Base-by-base conservation (phyloP, 2,888 invertebrate genomes). In the Dryadula phaetusa region DNA sequence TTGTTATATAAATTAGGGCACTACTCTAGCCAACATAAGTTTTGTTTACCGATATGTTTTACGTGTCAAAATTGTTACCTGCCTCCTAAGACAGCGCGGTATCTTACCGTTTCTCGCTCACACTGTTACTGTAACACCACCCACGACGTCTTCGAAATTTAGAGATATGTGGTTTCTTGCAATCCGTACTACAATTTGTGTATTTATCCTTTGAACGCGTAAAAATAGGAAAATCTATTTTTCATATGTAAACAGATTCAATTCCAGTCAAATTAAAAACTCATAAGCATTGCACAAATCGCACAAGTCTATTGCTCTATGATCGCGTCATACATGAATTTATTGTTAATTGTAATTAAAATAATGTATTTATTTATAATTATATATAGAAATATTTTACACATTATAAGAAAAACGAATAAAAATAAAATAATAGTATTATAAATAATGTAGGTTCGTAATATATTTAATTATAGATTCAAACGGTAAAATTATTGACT, bases 41-140 rank as follows among this genome's bases (percentile, higher is more conserved):
- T 64, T 64, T 62, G 52, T 62, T 28, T 16, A 53, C 49, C 34
- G 53, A 28, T 63, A 68, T 65, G 14, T 66, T 47, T 63, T 60
- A 61, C 65, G 53, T 60, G 65, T 47, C 67, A 63, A 46, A 47
- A 63, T 69, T 67, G 66, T 75, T 76, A 77, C 76, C 79, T 82
- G 82, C 77, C 79, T 74, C 69, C 74, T 73, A 72, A 70, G 76
- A 72, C 72, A 72, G 78, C 78, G 76, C 77, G 79, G 79, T 79
- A 77, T 82, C 78, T 20, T 20, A 14, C 8, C 82, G 79, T 77
- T 75, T 69, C 67, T 66, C 77, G 70, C 70, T 67, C 75, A 64
- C 70, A 75, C 76, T 77, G 78, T 75, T 76, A 76, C 79, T 74
- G 76, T 77, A 77, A 77, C 78, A 81, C 86, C 86, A 80, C 86